Conservation (phyloP, 37 sponge, comb jelly and placozoan genomes). For the Eunapius fragilis region DNA sequence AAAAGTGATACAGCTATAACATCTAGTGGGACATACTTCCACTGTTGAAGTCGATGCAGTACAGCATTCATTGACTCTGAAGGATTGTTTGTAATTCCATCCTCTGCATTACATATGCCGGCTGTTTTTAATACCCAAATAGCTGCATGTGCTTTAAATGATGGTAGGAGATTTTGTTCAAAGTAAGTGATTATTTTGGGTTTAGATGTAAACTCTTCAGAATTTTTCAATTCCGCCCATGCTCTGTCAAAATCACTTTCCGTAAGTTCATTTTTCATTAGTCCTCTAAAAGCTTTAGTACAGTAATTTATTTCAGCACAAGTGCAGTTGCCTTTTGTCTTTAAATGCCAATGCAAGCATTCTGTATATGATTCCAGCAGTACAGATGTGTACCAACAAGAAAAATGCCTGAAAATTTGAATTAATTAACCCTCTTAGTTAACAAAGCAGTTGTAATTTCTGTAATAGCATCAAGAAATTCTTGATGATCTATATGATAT, state of each 20-base stretch:
- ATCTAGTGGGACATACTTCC: constrained; percentile 13
- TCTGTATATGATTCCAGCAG: constrained; percentile 12
- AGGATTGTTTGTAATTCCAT: constrained; percentile 32
- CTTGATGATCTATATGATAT: constrained; percentile 7
- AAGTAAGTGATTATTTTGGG: no score
- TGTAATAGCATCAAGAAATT: no score
- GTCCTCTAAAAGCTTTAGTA: constrained; percentile 3
- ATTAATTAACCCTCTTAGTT: background rate
- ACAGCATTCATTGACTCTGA: constrained; percentile 37
- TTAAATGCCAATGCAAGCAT: background rate
- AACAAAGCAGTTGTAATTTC: constrained; percentile 6
- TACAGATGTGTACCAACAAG: background rate
- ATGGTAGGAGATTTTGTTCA: constrained; percentile 1
- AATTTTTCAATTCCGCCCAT: no score
- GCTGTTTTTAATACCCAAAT: constrained; percentile 20
- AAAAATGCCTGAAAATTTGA: constrained; percentile 21
- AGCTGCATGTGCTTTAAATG: background rate
- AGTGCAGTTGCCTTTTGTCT: constrained; percentile 3
- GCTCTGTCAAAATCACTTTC: no score
- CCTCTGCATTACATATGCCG: constrained; percentile 6
- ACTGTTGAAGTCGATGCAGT: constrained; percentile 3
- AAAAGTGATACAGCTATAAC: no score
- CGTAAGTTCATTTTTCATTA: background rate
- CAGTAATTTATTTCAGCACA: background rate
- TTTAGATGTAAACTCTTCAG: no score